phyloP scores from a whole-genome alignment of 2,797 vertebrate genomes.

The Anomalospiza imberbis region DNA sequence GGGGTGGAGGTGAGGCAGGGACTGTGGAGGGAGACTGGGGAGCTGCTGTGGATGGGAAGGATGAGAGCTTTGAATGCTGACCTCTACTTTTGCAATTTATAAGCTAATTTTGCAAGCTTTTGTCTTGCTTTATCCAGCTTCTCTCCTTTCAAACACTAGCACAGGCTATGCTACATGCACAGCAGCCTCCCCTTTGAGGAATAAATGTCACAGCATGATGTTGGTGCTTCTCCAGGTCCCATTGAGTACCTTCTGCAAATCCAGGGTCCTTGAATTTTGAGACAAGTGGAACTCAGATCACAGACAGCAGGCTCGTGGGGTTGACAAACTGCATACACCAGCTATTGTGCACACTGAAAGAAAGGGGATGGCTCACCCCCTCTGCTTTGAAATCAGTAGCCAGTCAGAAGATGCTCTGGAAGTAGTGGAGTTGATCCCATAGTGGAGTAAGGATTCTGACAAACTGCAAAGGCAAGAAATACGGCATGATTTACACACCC shows the following conservation, averaged over 20 bases:
- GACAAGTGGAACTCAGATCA: not conserved
- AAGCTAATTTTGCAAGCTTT: not conserved
- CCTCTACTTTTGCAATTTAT: not conserved
- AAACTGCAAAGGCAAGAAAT: constrained; percentile 13
- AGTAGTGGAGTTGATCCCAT: not conserved
- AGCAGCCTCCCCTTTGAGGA: not conserved
- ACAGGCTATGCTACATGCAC: not conserved
- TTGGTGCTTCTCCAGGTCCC: not conserved
- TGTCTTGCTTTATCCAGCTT: not conserved
- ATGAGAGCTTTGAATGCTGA: not conserved
- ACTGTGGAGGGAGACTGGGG: no score
- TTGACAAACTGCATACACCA: not conserved
- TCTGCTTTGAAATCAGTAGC: not conserved
- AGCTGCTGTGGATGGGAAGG: not conserved
- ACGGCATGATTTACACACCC: constrained; percentile 11
- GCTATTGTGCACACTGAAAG: not conserved
- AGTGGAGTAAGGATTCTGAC: not conserved
- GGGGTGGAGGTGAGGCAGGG: not conserved
- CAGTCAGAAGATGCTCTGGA: not conserved
- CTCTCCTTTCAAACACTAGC: not conserved
- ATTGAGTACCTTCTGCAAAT: not conserved
- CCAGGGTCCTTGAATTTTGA: not conserved
- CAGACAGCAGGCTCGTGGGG: not conserved
- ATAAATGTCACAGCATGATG: not conserved
- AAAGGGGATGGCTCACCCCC: not conserved